These are phyloP conservation scores for Apodemus agrarius DNA, from an alignment of 2,797 vertebrate species.

Conservation along the genomic window DNA sequence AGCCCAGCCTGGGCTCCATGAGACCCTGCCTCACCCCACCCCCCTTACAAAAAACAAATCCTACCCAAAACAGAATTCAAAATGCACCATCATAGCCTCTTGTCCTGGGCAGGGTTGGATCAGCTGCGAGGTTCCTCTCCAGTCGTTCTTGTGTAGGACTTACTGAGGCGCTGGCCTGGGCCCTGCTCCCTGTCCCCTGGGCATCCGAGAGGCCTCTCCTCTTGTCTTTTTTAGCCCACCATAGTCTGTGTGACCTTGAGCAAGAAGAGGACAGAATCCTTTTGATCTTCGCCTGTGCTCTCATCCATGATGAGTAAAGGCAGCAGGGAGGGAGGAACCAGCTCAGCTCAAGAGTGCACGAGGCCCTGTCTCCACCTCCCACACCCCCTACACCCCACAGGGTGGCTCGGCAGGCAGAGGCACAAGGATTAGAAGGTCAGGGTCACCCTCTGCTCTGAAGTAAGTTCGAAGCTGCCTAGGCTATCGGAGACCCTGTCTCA, in stretches of 20 bases:
- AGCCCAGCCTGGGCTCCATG: neutral
- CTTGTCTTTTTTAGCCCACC: neutral
- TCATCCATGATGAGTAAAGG: neutral
- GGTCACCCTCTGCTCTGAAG: neutral
- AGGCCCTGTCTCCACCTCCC: neutral
- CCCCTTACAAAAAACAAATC: neutral
- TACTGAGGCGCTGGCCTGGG: neutral
- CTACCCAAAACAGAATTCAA: neutral
- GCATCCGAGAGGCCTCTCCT: neutral
- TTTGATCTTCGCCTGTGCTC: slow-evolving; percentile 15
- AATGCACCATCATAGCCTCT: neutral
- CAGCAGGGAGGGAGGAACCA: neutral
- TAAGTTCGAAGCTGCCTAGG: neutral
- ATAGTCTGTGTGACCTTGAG: slow-evolving; percentile 7
- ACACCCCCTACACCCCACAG: neutral
- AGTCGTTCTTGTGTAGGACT: neutral
- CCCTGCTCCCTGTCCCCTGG: neutral
- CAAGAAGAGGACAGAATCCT: neutral
- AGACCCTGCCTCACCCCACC: neutral
- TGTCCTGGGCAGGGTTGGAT: neutral
- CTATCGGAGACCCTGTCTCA: neutral
- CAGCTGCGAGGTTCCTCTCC: neutral
- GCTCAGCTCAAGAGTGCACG: neutral
- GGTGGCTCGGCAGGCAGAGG: neutral
- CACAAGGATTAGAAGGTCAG: neutral